A percentile compares a stretch with the other conserved stretches of the same genome.
These are phyloP conservation scores for Choloepus didactylus DNA, from an alignment of 2,797 vertebrate species.

Conservation along the genomic window DNA sequence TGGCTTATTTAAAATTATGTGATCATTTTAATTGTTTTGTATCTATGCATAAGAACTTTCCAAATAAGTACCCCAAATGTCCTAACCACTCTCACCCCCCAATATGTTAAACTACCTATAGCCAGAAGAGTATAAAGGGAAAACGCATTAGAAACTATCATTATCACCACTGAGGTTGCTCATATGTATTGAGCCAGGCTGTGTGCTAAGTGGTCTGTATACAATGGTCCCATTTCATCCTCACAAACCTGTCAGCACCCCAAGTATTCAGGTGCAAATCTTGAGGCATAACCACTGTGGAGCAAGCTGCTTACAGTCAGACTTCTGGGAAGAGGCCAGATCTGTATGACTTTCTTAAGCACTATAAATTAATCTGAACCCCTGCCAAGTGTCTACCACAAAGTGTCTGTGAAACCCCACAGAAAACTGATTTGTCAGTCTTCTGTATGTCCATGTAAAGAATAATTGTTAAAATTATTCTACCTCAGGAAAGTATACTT, in stretches of 20 bases:
- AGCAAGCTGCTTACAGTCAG: neutral
- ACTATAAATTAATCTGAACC: neutral
- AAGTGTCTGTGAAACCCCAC: neutral
- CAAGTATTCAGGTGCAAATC: neutral
- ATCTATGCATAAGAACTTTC: neutral
- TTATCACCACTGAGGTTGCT: neutral
- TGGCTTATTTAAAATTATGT: slow-evolving; percentile 23
- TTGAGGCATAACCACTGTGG: neutral
- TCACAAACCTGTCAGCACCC: neutral
- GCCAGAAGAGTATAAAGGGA: neutral
- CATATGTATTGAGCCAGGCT: neutral
- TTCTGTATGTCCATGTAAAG: neutral
- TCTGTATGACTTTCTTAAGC: neutral
- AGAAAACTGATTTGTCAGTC: neutral
- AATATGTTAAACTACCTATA: neutral
- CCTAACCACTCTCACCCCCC: neutral
- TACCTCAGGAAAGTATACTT: neutral
- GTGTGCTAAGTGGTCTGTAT: neutral
- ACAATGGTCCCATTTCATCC: neutral
- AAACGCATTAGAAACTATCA: neutral
- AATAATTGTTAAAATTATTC: neutral
- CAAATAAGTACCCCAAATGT: neutral
- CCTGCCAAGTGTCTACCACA: neutral
- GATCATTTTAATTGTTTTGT: slow-evolving; percentile 29
- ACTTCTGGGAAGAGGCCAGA: neutral